phyloP scores from a whole-genome alignment of 2,113 vertebrate genomes.

The Vimba vimba region DNA sequence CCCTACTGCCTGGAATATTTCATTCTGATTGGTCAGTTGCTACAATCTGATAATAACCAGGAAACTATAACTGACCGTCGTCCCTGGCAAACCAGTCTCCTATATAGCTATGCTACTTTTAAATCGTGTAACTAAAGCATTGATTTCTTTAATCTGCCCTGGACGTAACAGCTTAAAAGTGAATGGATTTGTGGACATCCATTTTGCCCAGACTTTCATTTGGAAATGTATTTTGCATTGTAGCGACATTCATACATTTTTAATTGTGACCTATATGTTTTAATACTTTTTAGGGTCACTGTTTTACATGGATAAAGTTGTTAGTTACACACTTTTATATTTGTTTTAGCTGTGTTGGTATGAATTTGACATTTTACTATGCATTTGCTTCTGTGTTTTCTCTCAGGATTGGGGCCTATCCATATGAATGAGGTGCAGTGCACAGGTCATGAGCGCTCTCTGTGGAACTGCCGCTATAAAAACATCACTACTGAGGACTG shows the following conservation, averaged over 20 bases:
- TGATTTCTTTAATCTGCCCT: no score
- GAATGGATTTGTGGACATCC: no score
- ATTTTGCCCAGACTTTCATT: no score
- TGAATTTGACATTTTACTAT: not conserved
- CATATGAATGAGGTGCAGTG: conserved; percentile 94
- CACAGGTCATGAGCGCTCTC: conserved; percentile 82
- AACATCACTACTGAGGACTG: conserved; percentile 93
- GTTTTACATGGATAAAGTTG: not conserved
- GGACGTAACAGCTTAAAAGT: no score
- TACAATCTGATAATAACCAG: not conserved
- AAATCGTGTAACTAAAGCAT: no score
- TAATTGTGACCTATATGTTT: no score
- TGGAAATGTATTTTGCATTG: no score
- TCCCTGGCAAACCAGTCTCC: no score
- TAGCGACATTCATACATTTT: no score
- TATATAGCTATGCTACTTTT: no score
- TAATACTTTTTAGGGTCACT: not conserved
- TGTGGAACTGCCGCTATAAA: conserved; percentile 87
- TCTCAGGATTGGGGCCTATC: conserved; percentile 88
- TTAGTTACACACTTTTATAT: not conserved
- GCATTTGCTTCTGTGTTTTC: not conserved
- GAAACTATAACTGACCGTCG: no score
- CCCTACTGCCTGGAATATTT: not conserved
- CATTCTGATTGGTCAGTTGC: not conserved
- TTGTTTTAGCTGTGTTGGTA: not conserved